Evolutionary conservation across 2,113 vertebrate genomes (phyloP).

Genomic region (human (Homo sapiens)): DNA sequence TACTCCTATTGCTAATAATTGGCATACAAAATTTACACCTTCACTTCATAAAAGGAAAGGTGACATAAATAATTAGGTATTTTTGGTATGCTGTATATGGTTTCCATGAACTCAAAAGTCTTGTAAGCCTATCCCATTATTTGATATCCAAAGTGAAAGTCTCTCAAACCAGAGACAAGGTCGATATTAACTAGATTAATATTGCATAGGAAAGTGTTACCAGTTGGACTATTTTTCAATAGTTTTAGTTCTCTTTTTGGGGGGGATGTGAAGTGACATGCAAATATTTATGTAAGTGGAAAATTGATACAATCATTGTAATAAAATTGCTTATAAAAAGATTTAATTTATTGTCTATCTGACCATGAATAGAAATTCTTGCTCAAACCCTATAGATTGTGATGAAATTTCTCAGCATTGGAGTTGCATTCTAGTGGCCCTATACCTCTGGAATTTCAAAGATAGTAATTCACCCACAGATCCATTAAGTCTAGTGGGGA

Average conservation of each 20-base stretch:
- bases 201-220: neutral
- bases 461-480: neutral
- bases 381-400: neutral
- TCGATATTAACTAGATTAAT: neutral
- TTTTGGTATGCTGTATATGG: neutral
- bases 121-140: neutral
- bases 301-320: neutral
- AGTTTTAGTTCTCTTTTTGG: neutral
- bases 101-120: neutral
- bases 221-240: neutral
- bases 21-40: neutral
- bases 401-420: neutral
- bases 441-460: too few species aligned
- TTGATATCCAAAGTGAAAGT: neutral
- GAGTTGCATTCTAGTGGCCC: too few species aligned
- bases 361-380: neutral
- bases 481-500: neutral
- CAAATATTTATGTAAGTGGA: neutral
- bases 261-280: neutral
- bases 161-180: neutral
- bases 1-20: neutral
- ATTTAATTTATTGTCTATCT: neutral
- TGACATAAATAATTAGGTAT: neutral
- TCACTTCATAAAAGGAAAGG: neutral
- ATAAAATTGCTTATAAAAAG: neutral